Evolutionary conservation across 2,113 vertebrate genomes (phyloP), one percentile per base, ranked within the genome.

Genomic region (Acinonyx jubatus): DNA sequence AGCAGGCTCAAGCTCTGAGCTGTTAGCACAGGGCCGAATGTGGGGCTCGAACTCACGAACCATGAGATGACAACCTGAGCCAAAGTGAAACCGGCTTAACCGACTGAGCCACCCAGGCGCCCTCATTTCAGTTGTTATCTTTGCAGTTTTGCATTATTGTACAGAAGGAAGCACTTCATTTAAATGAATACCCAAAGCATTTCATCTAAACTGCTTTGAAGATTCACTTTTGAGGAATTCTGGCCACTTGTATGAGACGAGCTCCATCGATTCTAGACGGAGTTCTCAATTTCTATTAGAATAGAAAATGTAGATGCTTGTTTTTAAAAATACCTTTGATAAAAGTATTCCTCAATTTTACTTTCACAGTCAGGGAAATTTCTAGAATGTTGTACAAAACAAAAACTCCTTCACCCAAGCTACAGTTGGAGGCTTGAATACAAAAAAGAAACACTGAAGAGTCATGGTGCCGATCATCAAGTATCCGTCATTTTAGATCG

Each of bases 311-410:
- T 55, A 29, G 45, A 38, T 76, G 11, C 3, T 78, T 31, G 18
- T 92, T 95, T 87, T 96, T 87, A 41, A 81, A 89, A 95, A 93
- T n/a, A 14, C 27, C 25, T 94, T 71, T 16, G 18, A 33, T 92
- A n/a, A 78, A 84, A 89, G 4, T 27, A 68, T 85, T 81, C 4
- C 18, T n/a, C 84, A 55, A 19, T 97, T 97, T 96, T 87, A 66
- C 50, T 79, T 85, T 74, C 8, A 52, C 41, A 82, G 69, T 94
- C 33, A 38, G 89, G 95, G 52, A 96, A n/a, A 63, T 94, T 63
- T 89, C 31, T 68, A 82, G 57, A 11, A 48, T 73, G 33, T 76
- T 13, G 76, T 76, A 18, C 23, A 73, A 66, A 94, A 74, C 11
- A 31, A 90, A 89, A 89, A 36, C n/a, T 63, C 6, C 7, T 71